Evolutionary conservation across 2,113 vertebrate genomes (phyloP).

Genomic region (Cyprinus carpio): DNA sequence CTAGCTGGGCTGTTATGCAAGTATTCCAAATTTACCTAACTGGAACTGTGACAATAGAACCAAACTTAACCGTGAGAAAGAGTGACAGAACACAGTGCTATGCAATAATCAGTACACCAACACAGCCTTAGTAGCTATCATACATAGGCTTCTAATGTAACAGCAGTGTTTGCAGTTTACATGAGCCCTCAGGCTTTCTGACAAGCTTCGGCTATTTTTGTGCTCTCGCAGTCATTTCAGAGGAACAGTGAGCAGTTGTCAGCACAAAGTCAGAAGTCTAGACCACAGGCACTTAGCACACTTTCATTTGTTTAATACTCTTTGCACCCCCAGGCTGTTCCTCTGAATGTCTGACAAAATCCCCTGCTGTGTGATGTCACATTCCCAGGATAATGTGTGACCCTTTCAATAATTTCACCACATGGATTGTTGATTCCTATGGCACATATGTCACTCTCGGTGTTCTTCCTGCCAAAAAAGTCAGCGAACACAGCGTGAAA

Average conservation of each 20-base stretch:
- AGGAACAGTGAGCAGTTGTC: background rate
- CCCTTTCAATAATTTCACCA: constrained; percentile 63
- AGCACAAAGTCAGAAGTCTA: background rate
- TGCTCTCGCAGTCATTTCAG: background rate
- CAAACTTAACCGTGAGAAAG: no score
- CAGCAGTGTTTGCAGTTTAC: background rate
- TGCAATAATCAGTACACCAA: background rate
- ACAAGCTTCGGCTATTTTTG: background rate
- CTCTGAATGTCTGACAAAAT: constrained; percentile 69
- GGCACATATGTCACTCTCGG: constrained; percentile 36
- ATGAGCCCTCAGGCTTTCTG: background rate
- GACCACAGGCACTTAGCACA: constrained; percentile 53
- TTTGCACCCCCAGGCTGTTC: constrained; percentile 63
- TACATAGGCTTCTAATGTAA: background rate
- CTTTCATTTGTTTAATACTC: constrained; percentile 64
- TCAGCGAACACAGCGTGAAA: background rate
- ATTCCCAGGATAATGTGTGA: constrained; percentile 45
- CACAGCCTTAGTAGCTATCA: background rate
- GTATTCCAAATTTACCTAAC: no score
- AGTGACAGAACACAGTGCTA: no score
- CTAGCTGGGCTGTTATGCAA: no score
- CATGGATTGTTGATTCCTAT: constrained; percentile 49
- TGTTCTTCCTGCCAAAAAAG: constrained; percentile 2
- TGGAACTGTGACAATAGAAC: no score
- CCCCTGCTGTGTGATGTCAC: constrained; percentile 58